Evolutionary conservation across 2,797 vertebrate genomes (phyloP), one percentile per base, ranked within the genome.

Genomic region (Alca torda): DNA sequence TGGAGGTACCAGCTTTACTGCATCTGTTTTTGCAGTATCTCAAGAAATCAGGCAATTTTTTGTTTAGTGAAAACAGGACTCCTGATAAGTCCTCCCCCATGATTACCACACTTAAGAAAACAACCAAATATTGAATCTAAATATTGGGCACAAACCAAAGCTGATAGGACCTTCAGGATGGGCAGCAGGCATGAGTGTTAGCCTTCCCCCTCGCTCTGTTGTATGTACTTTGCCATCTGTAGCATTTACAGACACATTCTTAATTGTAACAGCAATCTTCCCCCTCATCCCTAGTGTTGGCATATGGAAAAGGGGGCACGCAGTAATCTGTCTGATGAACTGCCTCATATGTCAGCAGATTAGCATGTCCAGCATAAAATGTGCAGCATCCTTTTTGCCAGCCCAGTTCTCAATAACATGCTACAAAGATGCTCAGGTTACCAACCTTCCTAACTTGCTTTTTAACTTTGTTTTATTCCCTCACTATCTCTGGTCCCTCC

Each of bases 141-240:
- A 30, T 31, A 39, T 6, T 16, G 37, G 53, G 33, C n/a, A 68
- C 48, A 60, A 85, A 54, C 16, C 18, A 12, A 88, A 90, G 16
- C 45, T 48, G 31, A 28, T 24, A 54, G 56, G 13, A 30, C 69
- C 82, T 72, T 57, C 16, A 57, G 54, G 39, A 35, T 7, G 5
- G 30, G 21, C 31, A 90, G 43, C 43, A 90, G 37, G 26, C 46
- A 23, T 5, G 56, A 70, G 30, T 24, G 13, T n/a, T 64, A 84
- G 33, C 43, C 13, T 33, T 39, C 9, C 5, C 4, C 11, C 31
- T 90, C 0, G 0, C 43, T 84, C 53, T 72, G 37, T 4, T 70
- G 23, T 23, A 10, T 2, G 3, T 48, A 3, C 23, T 75, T 87
- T 67, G 50, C 65, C 87, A 92, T 51, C 56, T 70, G 51, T 8